Percentiles rank a stretch among this genome's conserved stretches.
phyloP scores from a whole-genome alignment of 2,797 vertebrate genomes.

The Muraenolepis orangiensis region DNA sequence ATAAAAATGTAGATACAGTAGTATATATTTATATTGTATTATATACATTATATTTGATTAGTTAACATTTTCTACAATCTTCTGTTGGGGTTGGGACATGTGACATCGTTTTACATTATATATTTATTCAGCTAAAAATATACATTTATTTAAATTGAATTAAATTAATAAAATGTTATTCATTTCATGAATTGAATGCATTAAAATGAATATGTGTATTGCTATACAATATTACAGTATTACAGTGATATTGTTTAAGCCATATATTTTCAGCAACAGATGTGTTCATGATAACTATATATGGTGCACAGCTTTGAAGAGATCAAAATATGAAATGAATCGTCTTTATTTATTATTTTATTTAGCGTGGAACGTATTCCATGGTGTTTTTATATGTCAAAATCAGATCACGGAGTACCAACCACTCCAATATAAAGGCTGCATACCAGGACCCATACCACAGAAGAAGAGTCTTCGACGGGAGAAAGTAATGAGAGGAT shows the following conservation, averaged over 20 bases:
- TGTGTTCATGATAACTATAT: not conserved
- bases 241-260: not conserved
- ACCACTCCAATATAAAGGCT: too few species aligned
- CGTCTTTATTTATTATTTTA: not conserved
- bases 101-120: not conserved
- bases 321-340: not conserved
- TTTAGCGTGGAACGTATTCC: too few species aligned
- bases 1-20: too few species aligned
- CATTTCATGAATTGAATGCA: not conserved
- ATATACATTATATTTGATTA: not conserved
- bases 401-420: too few species aligned
- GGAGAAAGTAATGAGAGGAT: too few species aligned
- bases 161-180: too few species aligned
- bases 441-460: too few species aligned
- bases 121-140: not conserved
- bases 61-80: not conserved
- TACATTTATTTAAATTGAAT: not conserved
- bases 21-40: too few species aligned
- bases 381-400: too few species aligned
- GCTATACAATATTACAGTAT: not conserved
- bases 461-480: too few species aligned
- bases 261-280: not conserved
- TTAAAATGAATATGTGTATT: not conserved
- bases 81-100: too few species aligned
- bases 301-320: not conserved